Evolutionary conservation across 2,797 vertebrate genomes (phyloP).

Genomic region (Acanthurus lineatus): DNA sequence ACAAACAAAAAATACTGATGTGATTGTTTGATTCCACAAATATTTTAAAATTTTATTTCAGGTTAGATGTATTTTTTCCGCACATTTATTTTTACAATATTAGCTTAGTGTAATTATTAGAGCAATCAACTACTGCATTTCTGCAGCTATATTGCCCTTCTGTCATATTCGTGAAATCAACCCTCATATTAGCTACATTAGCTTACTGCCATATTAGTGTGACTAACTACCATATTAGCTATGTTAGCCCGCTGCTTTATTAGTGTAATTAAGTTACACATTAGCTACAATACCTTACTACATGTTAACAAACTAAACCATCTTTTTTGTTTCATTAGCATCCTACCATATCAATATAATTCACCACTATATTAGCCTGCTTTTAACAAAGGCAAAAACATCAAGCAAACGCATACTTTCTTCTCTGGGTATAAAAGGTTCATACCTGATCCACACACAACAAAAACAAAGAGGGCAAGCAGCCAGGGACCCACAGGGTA

Average conservation of each 20-base stretch:
- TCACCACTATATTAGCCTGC: neutral
- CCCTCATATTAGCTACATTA: neutral
- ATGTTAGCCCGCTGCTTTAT: neutral
- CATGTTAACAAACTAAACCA: too few species aligned
- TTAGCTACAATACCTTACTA: neutral
- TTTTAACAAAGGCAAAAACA: neutral
- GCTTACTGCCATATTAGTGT: neutral
- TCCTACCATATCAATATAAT: too few species aligned
- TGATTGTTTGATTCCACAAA: too few species aligned
- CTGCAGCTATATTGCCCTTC: too few species aligned
- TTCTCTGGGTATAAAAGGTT: neutral
- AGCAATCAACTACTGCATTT: too few species aligned
- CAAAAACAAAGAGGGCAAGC: conserved; percentile 95
- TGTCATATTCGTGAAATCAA: too few species aligned
- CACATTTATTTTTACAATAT: neutral
- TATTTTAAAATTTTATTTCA: too few species aligned
- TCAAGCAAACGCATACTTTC: neutral
- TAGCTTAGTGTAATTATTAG: too few species aligned
- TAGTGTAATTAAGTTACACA: neutral
- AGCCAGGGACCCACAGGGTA: conserved; percentile 96
- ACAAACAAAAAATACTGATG: too few species aligned
- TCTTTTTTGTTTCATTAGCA: too few species aligned
- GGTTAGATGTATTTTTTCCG: too few species aligned
- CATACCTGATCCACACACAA: conserved; percentile 95
- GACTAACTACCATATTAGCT: neutral